Evolutionary conservation across 2,888 invertebrate genomes (phyloP), one percentile per base, ranked within the genome.

Genomic region (Octonoba sinensis): DNA sequence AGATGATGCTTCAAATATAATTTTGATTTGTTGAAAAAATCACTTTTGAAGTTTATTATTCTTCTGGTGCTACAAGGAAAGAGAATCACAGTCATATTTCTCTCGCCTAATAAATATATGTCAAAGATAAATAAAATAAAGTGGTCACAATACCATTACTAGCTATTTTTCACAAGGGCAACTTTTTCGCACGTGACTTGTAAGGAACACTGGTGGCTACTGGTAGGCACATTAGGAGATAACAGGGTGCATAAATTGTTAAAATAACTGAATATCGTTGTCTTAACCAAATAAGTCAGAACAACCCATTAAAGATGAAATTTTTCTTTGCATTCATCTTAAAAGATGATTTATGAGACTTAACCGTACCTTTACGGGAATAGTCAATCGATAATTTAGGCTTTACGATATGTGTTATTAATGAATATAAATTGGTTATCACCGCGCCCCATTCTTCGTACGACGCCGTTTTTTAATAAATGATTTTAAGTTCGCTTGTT

Each of bases 361-460:
- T 16, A 56, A 44, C 57, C 62, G 54, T 76, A 70, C 69, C 69
- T 67, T 60, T 62, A 62, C 54, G 44, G 59, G 62, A 72, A 79
- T 66, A 66, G 49, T 62, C 51, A 56, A 66, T 73, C 79, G 79
- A 79, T 79, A 79, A 73, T 79, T 79, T 79, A 79, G 79, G 62
- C 62, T 73, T 67, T 73, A 79, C 46, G 79, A 79, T 79, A 79
- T 73, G 79, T 54, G 47, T 79, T 79, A 79, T 79, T 79, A 79
- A 79, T 79, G 79, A 79, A 79, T 79, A 79, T 79, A 79, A 79
- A 79, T 79, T 73, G 71, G 67, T 72, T 79, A 79, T 79, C 79
- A 51, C 27, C 54, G 16, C 15, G 18, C 56, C 24, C 72, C 72
- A 79, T 79, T 79, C 73, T 73, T 73, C 60, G 51, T 12, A 20